Percentiles rank a stretch among this genome's conserved stretches.
Evolutionary conservation across 2,797 vertebrate genomes (phyloP).

Genomic region (Siniperca obscura): DNA sequence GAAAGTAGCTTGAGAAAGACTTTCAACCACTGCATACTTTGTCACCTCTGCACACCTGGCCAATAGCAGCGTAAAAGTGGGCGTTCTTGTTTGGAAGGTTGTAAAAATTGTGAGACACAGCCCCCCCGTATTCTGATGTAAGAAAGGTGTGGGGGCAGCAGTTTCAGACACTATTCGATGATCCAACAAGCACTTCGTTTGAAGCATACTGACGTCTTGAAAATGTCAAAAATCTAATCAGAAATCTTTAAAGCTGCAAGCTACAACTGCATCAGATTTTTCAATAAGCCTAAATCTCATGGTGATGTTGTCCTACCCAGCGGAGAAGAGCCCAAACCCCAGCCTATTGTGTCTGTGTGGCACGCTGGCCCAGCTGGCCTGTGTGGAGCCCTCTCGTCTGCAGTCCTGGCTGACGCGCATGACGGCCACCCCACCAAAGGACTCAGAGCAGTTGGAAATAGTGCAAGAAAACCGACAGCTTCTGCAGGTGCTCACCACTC

Average conservation of each 20-base stretch:
- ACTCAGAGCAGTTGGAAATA: constrained; percentile 94
- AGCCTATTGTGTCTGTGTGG: constrained; percentile 95
- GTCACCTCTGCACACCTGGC: background rate
- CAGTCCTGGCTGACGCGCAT: constrained; percentile 97
- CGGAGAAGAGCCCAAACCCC: constrained; percentile 98
- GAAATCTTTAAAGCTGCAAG: background rate
- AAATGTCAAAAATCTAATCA: background rate
- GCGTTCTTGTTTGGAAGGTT: background rate
- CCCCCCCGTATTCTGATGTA: background rate
- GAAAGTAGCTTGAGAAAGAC: background rate
- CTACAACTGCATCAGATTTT: background rate
- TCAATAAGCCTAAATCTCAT: background rate
- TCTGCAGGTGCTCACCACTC: constrained; percentile 93
- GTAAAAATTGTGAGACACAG: background rate
- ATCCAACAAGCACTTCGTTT: background rate
- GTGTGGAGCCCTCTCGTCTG: constrained; percentile 92
- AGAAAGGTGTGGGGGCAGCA: background rate
- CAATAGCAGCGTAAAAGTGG: background rate
- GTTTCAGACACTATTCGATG: background rate
- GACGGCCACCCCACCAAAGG: constrained; percentile 94
- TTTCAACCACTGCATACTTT: background rate
- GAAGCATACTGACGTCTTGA: background rate
- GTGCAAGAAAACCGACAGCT: constrained; percentile 99
- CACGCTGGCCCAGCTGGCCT: constrained; percentile 96
- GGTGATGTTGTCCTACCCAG: constrained; percentile 73